Evolutionary conservation across 2,797 vertebrate genomes (phyloP).

Genomic region (Crenuchus spilurus): DNA sequence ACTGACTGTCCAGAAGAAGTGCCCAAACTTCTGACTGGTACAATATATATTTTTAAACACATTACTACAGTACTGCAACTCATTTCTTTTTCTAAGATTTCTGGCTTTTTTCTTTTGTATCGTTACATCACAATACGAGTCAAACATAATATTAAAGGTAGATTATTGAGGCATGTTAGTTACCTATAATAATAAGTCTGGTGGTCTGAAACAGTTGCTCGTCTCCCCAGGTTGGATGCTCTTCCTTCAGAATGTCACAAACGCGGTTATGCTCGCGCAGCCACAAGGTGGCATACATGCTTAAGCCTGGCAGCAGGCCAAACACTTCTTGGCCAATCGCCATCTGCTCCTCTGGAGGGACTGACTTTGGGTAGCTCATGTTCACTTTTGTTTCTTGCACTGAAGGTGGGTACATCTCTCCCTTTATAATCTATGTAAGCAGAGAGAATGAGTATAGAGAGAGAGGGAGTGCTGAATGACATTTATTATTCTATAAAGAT

Average conservation of each 20-base stretch:
- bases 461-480: neutral
- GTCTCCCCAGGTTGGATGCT: conserved; percentile 90
- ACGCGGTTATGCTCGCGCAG: conserved; percentile 93
- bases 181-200: conserved; percentile 93
- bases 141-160: too few species aligned
- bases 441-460: conserved; percentile 3
- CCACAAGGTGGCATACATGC: conserved; percentile 89
- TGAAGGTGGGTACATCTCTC: conserved; percentile 86
- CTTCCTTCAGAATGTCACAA: conserved; percentile 87
- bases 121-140: too few species aligned
- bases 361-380: conserved; percentile 83
- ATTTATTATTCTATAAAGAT: too few species aligned
- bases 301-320: conserved; percentile 88
- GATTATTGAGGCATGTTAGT: conserved; percentile 8
- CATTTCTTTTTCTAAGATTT: too few species aligned
- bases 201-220: conserved; percentile 96
- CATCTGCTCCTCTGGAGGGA: conserved; percentile 73
- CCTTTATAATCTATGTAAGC: conserved; percentile 78
- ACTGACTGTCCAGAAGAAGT: too few species aligned
- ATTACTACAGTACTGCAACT: too few species aligned
- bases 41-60: too few species aligned
- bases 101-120: too few species aligned
- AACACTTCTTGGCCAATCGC: conserved; percentile 90
- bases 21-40: too few species aligned
- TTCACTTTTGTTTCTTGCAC: conserved; percentile 76